Evolutionary conservation across 2,888 invertebrate species (phyloP), one percentile per base, ranked within the genome.

Genomic region (Morinoia aosen): DNA sequence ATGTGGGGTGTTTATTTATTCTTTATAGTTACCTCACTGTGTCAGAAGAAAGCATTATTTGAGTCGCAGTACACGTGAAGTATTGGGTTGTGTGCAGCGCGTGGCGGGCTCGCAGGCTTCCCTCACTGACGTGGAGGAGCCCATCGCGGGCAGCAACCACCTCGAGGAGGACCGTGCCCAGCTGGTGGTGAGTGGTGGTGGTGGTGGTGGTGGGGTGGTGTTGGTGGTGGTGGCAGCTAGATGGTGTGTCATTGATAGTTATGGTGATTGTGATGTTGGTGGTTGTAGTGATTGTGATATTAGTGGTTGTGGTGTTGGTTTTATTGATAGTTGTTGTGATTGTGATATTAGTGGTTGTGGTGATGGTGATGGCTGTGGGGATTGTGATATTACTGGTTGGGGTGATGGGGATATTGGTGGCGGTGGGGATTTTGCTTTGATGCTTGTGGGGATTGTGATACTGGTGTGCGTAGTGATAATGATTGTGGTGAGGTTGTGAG

Each of bases 71-170:
- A 48, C 48, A 48, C 2, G 48, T 48, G 48, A 48, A 48, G 48
- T 48, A 48, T 25, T 58, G 94, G 2, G 94, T 95, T 96, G 97
- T 96, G 97, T 97, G 88, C 97, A 97, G 97, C 97, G 97, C 97
- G 97, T 97, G 97, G 97, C 97, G n/a, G 97, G 97, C 39, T 96
- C 96, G n/a, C 95, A 96, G 94, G 95, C 96, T 19, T 95, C 96
- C 39, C 95, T 96, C 39, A 96, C 91, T 25, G 96, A 96, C 40
- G 95, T 91, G 12, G 96, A 96, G 40, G 96, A 96, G 39, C 93
- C 95, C 7, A 58, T 95, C 40, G 94, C 93, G 93, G 88, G 94
- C 56, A 91, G 58, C 33, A 94, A 56, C 57, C 61, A 33, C 25
- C 88, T 88, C 39, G 93, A 96, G 48, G 96, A 96, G 93, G 96